Percentiles rank a stretch among this genome's conserved stretches.
phyloP scores from a whole-genome alignment of 2,113 vertebrate species.

The Tonatia bakeri region DNA sequence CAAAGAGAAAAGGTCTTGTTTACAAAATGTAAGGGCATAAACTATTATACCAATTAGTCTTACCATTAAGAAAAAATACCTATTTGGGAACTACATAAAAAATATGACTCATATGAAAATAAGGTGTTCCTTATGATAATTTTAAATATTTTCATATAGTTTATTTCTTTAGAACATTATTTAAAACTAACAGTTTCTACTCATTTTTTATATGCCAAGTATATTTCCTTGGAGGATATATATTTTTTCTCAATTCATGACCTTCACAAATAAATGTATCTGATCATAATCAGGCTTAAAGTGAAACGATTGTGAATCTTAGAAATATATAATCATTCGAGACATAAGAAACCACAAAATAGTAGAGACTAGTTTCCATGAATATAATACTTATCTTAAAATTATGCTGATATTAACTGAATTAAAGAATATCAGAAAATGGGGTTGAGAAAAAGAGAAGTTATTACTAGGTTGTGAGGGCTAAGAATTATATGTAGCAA shows the following conservation, averaged over 20 bases:
- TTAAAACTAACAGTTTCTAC: not conserved
- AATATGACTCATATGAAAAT: not conserved
- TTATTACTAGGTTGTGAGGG: not conserved
- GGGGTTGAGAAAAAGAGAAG: not conserved
- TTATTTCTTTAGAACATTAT: not conserved
- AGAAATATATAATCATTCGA: not conserved
- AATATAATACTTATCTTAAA: not conserved
- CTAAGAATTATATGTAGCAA: not conserved
- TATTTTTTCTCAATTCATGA: not conserved
- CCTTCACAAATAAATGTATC: not conserved
- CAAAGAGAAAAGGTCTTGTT: not conserved
- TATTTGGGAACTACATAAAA: not conserved
- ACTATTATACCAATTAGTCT: not conserved
- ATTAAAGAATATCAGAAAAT: not conserved
- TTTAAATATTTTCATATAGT: not conserved
- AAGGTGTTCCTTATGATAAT: not conserved
- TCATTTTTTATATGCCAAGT: not conserved
- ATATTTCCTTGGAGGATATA: not conserved
- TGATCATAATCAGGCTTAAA: not conserved
- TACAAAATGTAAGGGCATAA: not conserved
- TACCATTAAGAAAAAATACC: not conserved
- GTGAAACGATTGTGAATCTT: not conserved
- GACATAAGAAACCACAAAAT: not conserved
- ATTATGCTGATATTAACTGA: not conserved
- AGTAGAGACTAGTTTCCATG: not conserved